Conservation (phyloP, 2,797 vertebrate species). For the Takifugu ocellatus region DNA sequence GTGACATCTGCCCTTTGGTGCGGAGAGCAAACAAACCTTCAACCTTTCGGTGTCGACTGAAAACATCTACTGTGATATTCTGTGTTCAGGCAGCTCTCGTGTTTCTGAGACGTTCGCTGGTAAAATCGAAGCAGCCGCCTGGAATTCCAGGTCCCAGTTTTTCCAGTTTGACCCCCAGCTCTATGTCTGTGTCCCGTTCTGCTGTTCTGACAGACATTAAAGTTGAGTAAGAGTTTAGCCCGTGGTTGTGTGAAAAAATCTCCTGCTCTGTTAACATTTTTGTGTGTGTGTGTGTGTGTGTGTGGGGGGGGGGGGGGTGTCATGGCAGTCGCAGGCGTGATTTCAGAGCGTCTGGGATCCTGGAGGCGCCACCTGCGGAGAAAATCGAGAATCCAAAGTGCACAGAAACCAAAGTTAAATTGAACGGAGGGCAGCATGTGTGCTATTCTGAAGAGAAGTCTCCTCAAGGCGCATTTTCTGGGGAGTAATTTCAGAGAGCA, state of each 20-base stretch:
- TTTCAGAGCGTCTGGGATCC: slow-evolving; percentile 25
- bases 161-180: slow-evolving; percentile 30
- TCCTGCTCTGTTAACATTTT: slow-evolving; percentile 38
- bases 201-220: slow-evolving; percentile 40
- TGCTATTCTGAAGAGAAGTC: neutral
- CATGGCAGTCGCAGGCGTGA: slow-evolving; percentile 32
- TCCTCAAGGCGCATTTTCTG: slow-evolving; percentile 24
- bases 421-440: slow-evolving; percentile 5
- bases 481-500: slow-evolving; percentile 33
- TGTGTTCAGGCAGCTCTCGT: too few species aligned
- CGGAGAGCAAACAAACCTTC: slow-evolving; percentile 2
- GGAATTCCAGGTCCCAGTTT: slow-evolving; percentile 1
- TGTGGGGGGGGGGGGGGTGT: slow-evolving; percentile 34
- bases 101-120: slow-evolving; percentile 12
- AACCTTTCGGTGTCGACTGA: too few species aligned
- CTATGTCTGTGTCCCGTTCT: slow-evolving; percentile 25
- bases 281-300: too few species aligned
- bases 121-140: neutral
- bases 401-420: slow-evolving; percentile 30
- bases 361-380: slow-evolving; percentile 29
- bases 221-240: slow-evolving; percentile 43
- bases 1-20: slow-evolving; percentile 42
- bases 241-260: slow-evolving; percentile 41
- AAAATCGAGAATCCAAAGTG: slow-evolving; percentile 24
- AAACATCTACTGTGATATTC: too few species aligned